A percentile compares a stretch with the other conserved stretches of the same genome.
Conservation (phyloP, 2,113 vertebrate species). For the Pseudonaja textilis region DNA sequence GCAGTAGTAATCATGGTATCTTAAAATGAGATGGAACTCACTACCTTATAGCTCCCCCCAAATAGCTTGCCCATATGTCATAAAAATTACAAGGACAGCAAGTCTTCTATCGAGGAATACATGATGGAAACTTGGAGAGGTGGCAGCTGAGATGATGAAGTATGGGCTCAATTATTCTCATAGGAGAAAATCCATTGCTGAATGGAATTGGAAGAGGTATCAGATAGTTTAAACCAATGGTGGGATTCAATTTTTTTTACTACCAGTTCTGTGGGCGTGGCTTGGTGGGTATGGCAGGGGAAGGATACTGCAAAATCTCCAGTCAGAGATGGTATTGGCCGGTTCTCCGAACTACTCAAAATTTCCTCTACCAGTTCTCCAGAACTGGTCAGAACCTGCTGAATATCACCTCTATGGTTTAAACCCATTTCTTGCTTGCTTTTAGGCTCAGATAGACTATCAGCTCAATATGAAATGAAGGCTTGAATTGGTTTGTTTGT, state of each 20-base stretch:
- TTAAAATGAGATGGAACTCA: not conserved
- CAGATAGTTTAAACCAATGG: too few species aligned
- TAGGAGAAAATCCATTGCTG: not conserved
- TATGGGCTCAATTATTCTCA: not conserved
- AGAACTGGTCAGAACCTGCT: too few species aligned
- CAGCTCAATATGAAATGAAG: not conserved
- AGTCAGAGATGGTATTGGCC: too few species aligned
- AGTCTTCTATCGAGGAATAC: not conserved
- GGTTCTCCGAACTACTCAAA: too few species aligned
- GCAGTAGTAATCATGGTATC: not conserved
- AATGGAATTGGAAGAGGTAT: not conserved
- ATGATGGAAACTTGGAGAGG: not conserved
- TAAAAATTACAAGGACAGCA: not conserved
- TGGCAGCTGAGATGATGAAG: not conserved
- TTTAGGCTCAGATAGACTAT: not conserved
- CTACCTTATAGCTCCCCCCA: too few species aligned
- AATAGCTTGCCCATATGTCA: not conserved
- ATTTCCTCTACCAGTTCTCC: too few species aligned
- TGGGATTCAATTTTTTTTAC: too few species aligned
- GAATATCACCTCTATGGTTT: too few species aligned
- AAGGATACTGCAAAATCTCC: too few species aligned
- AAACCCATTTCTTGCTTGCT: not conserved
- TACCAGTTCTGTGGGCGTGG: too few species aligned
- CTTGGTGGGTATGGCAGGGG: too few species aligned
- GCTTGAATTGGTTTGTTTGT: not conserved